phyloP scores from a whole-genome alignment of 2,888 invertebrate genomes.

The Rhimphoctona megacephalus region DNA sequence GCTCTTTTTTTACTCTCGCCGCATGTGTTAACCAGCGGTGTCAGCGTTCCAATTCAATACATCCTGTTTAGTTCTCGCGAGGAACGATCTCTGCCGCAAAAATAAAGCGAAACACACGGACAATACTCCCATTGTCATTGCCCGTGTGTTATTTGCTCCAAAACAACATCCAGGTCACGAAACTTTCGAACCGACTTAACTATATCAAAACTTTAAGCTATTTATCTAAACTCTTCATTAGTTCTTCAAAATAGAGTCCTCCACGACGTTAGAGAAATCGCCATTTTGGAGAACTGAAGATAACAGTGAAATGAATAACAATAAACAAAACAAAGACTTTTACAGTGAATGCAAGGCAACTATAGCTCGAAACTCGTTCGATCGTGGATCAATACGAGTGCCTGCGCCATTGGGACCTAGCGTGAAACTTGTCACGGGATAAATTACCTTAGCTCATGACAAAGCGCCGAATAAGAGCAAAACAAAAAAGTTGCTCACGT shows the following conservation, averaged over 20 bases:
- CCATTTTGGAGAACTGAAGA: background rate
- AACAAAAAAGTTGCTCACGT: conserved; percentile 59
- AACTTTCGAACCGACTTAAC: background rate
- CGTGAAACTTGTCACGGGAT: conserved; percentile 76
- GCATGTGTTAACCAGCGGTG: conserved; percentile 76
- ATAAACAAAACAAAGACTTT: background rate
- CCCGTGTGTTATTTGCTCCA: background rate
- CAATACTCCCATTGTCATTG: background rate
- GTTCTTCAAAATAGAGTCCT: background rate
- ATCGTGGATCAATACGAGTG: conserved; percentile 16
- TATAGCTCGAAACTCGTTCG: background rate
- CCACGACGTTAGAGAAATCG: background rate
- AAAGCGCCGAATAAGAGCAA: conserved; percentile 72
- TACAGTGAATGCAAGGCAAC: background rate
- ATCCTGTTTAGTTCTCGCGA: conserved; percentile 71
- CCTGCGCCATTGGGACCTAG: conserved; percentile 72
- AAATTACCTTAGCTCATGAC: conserved; percentile 71
- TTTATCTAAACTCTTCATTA: background rate
- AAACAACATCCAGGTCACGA: background rate
- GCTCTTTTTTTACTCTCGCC: conserved; percentile 66
- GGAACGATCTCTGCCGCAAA: conserved; percentile 37
- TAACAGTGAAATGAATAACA: background rate
- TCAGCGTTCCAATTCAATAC: conserved; percentile 74
- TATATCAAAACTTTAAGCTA: background rate
- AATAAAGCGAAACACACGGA: conserved; percentile 19